These are phyloP conservation scores for Plectropomus leopardus DNA, from an alignment of 2,113 vertebrate genomes.

Conservation along the genomic window DNA sequence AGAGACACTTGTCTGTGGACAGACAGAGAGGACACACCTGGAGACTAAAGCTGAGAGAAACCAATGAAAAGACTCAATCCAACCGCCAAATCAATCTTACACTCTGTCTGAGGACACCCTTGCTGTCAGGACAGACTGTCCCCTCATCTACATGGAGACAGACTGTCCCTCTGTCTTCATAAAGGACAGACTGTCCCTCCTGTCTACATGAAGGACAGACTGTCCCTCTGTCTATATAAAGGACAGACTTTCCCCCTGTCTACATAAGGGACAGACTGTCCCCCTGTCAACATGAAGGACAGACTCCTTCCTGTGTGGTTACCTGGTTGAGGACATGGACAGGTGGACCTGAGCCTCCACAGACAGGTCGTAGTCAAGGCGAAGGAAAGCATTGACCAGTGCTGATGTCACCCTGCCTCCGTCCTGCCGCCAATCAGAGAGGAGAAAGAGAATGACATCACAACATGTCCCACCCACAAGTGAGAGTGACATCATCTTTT, in stretches of 20 bases:
- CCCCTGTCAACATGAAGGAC: too few species aligned
- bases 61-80: not conserved
- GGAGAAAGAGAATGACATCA: constrained; percentile 4
- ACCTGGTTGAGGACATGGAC: constrained; percentile 59
- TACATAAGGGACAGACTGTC: too few species aligned
- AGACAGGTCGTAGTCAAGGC: constrained; percentile 80
- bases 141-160: not conserved
- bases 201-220: too few species aligned
- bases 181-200: too few species aligned
- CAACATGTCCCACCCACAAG: too few species aligned
- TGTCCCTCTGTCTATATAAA: too few species aligned
- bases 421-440: constrained; percentile 57
- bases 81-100: too few species aligned
- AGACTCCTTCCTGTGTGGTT: too few species aligned
- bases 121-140: not conserved
- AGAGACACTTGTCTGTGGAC: constrained; percentile 45
- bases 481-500: too few species aligned
- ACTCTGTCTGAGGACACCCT: too few species aligned
- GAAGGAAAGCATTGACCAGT: constrained; percentile 71
- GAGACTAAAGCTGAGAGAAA: not conserved
- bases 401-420: constrained; percentile 40
- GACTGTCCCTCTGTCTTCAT: too few species aligned
- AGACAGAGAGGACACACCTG: not conserved
- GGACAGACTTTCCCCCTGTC: too few species aligned
- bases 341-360: constrained; percentile 80